Evolutionary conservation across 2,888 invertebrate species (phyloP).

Genomic region (Spodoptera exigua): DNA sequence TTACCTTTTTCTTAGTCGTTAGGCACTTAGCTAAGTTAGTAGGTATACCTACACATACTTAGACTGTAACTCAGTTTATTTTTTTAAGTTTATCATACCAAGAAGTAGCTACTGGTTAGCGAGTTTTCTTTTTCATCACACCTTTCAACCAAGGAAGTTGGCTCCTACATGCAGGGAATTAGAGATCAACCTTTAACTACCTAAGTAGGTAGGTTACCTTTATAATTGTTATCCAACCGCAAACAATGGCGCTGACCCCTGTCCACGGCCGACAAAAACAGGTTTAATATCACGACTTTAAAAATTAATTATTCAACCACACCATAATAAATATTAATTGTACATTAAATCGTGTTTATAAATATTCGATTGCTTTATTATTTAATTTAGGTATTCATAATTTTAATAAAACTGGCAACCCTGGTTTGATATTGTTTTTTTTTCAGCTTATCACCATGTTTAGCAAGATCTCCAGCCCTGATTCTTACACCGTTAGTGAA

Average conservation of each 20-base stretch:
- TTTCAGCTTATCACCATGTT: constrained; percentile 59
- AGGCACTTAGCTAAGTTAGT: background rate
- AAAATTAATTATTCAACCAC: constrained; percentile 21
- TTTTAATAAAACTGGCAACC: background rate
- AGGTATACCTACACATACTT: background rate
- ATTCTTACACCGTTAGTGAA: constrained; percentile 74
- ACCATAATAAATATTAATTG: constrained; percentile 17
- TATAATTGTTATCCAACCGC: constrained; percentile 16
- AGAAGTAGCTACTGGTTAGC: too few relatives aligned
- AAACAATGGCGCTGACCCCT: constrained; percentile 22
- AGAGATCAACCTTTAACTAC: too few relatives aligned
- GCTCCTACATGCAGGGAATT: background rate
- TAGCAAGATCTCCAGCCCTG: constrained; percentile 64
- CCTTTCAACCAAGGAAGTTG: constrained; percentile 23
- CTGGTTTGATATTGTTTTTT: constrained; percentile 9
- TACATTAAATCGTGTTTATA: constrained; percentile 7
- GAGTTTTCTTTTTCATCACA: constrained; percentile 19
- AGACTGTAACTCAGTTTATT: too few relatives aligned
- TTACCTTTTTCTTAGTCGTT: too few relatives aligned
- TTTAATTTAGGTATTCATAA: too few relatives aligned
- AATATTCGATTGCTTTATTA: constrained; percentile 19
- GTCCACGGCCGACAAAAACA: constrained; percentile 21
- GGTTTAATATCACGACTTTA: constrained; percentile 23
- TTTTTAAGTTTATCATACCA: too few relatives aligned
- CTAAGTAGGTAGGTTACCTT: constrained; percentile 8